Conservation (phyloP, 2,888 invertebrate genomes). For the Nymphalis c-album region DNA sequence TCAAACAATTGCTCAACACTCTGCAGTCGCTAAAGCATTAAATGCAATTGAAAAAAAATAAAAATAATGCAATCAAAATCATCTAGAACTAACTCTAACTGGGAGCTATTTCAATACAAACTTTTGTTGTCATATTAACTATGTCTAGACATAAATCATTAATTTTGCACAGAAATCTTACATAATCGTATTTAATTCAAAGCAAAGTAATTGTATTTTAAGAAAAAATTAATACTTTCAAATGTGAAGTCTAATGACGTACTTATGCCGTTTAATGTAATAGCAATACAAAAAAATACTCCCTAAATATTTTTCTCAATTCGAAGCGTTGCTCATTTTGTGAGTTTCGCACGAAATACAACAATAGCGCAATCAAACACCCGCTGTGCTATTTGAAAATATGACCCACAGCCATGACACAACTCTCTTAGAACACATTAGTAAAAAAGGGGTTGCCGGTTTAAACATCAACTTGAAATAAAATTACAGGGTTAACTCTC, state of each 20-base stretch:
- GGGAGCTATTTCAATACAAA: background rate
- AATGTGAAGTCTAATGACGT: background rate
- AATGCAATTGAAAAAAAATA: conserved; percentile 27
- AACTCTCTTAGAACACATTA: conserved; percentile 31
- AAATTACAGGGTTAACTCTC: conserved; percentile 34
- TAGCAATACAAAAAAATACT: conserved; percentile 1
- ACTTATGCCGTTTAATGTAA: background rate
- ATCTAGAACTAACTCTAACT: background rate
- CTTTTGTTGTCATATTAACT: background rate
- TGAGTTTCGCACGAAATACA: conserved; percentile 42
- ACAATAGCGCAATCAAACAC: conserved; percentile 75
- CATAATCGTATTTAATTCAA: background rate
- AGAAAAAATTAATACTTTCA: conserved; percentile 5
- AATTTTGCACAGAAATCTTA: background rate
- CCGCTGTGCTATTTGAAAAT: conserved; percentile 67
- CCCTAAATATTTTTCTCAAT: conserved; percentile 23
- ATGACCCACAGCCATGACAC: conserved; percentile 32
- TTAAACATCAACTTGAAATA: conserved; percentile 23
- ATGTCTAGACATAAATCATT: conserved; percentile 16
- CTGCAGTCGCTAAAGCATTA: conserved; percentile 21
- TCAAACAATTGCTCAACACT: conserved; percentile 33
- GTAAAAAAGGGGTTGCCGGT: conserved; percentile 32
- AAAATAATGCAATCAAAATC: conserved; percentile 14
- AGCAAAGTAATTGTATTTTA: background rate
- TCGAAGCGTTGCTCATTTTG: conserved; percentile 35